Evolutionary conservation across 1,140 invertebrate species (phyloP), one percentile per base, ranked within the genome.

Genomic region (Ganaspis sp.): DNA sequence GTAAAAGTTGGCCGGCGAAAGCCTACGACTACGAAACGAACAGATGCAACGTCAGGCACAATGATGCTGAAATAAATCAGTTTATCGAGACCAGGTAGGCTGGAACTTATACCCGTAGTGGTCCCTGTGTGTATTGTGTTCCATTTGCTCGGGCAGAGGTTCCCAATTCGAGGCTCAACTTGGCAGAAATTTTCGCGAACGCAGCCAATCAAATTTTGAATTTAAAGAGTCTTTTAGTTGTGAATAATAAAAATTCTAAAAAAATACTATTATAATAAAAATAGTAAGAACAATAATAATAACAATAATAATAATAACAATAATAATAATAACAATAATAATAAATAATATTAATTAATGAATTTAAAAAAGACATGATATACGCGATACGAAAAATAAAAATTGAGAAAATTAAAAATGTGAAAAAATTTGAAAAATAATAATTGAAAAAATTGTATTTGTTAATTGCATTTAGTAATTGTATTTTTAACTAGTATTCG

Each of bases 11-110:
- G 58, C 26, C 58, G 29, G 15, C 58, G 58, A 64, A 64, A 15
- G 12, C 15, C 12, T 23, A 9, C 53, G 8, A 21, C 58, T 64
- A 29, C 23, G 58, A 64, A 69, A 78, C 87, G 84, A 85, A 87
- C 90, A 90, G 89, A 90, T 90, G 90, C 87, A 82, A 80, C 83
- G 80, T 53, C 74, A 76, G 73, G 73, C 79, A 86, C 84, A 86
- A 88, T 89, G 84, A 89, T 86, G 86, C 83, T 83, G 85, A 89
- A 90, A 91, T 91, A 90, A 91, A 90, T 91, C 88, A 90, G 86
- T 90, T 90, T 88, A 90, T 89, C 86, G 86, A 86, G 73, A 83
- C 85, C 86, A 89, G 87, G 87, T 87, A 89, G 81, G 73, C 81
- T 73, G 84, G 84, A 80, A 85, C 80, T 81, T 83, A 77, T 72